Base-by-base conservation (phyloP, 2,113 vertebrate species). In the Crotalus helleri region DNA sequence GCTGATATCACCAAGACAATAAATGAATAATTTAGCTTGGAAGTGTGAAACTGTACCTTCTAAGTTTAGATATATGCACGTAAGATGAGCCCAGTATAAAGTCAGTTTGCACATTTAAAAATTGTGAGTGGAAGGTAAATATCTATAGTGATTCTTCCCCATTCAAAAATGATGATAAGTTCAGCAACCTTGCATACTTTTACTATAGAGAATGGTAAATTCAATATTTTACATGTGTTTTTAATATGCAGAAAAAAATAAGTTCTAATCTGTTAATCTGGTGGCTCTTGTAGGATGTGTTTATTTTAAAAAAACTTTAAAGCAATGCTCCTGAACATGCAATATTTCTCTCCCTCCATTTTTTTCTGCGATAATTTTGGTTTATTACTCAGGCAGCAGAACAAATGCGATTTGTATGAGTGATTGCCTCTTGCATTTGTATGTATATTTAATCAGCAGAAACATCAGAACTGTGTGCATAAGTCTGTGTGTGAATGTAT, bases 361-460 rank as follows among this genome's bases (percentile, higher is more conserved):
- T 94, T 95, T 93, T 44, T 95, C 96, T 93, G 74, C 93, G 59
- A 95, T 93, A 74, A 97, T 97, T 97, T 97, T 95, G 53, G 94
- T 95, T 96, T 96, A 94, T 95, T 95, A 96, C 95, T 93, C 93
- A 96, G 90, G 93, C 93, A 97, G 94, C 94, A 94, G 85, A 96
- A 92, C 49, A 95, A 96, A 97, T 95, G 94, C 81, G 92, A 97
- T 96, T 97, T 96, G 90, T 97, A 94, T 95, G 95, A 96, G 87
- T 96, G 95, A 96, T 97, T 94, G 92, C 92, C 93, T 95, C 91
- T 96, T 97, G 95, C 58, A 91, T 95, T 96, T 95, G 64, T 96
- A 88, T 95, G 95, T 94, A 95, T 96, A 96, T 95, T 95, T 96
- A 95, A 96, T 97, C 94, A 96, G 95, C 94, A 95, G 96, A 93